Percentiles rank a stretch among this genome's conserved stretches.
phyloP scores from a whole-genome alignment of 2,797 vertebrate species.

The Takifugu ocellatus region DNA sequence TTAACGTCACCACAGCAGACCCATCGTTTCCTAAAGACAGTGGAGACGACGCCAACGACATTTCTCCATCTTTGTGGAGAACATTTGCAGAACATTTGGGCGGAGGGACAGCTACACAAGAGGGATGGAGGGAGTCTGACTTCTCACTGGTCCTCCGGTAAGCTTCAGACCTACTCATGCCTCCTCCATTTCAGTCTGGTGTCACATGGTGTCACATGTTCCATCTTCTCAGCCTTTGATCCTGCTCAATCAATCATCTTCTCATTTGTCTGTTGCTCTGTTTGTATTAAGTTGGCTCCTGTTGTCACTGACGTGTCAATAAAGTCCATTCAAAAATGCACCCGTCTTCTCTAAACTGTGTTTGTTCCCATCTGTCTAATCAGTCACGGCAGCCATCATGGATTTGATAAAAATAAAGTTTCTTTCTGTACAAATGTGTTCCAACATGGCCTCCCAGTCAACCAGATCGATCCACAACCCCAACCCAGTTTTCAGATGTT shows the following conservation, averaged over 20 bases:
- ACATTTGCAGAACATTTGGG: constrained; percentile 8
- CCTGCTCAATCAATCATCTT: neutral
- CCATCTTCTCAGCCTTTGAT: neutral
- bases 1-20: constrained; percentile 16
- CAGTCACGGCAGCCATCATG: constrained; percentile 29
- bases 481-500: too few species aligned
- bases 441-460: neutral
- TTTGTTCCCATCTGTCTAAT: constrained; percentile 3
- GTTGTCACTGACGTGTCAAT: constrained; percentile 3
- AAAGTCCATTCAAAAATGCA: constrained; percentile 26
- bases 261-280: neutral
- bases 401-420: constrained; percentile 11
- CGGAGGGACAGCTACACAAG: neutral
- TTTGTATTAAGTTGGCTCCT: neutral
- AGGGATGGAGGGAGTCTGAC: constrained; percentile 36
- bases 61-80: constrained; percentile 35
- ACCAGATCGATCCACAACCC: too few species aligned
- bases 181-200: neutral
- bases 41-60: constrained; percentile 27
- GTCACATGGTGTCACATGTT: neutral
- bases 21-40: constrained; percentile 22
- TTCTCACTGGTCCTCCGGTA: constrained; percentile 36
- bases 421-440: constrained; percentile 6
- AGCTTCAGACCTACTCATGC: constrained; percentile 17
- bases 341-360: constrained; percentile 14